Conservation (phyloP, 2,888 invertebrate genomes). For the Amphipyra berbera region DNA sequence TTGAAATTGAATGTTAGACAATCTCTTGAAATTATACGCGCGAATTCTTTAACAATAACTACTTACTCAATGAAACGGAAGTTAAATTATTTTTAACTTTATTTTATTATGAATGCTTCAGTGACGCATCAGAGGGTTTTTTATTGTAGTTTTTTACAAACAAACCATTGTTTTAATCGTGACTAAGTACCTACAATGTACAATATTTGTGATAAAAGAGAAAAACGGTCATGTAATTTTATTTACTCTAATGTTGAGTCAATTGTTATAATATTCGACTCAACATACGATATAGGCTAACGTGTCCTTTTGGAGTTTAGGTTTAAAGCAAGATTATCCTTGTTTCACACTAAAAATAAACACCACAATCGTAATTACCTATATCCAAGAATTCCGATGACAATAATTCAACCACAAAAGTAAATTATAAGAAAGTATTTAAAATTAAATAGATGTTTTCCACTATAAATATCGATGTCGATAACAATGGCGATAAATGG, state of each 20-base stretch:
- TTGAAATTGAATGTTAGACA: too few relatives aligned
- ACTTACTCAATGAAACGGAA: too few relatives aligned
- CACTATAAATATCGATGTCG: constrained; percentile 23
- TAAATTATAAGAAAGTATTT: too few relatives aligned
- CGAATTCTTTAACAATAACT: too few relatives aligned
- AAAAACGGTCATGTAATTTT: constrained; percentile 20
- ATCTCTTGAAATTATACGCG: too few relatives aligned
- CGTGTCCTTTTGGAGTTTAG: background rate
- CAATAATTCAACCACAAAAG: background rate
- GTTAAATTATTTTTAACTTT: background rate
- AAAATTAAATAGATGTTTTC: constrained; percentile 9
- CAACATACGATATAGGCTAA: constrained; percentile 1
- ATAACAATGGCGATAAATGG: constrained; percentile 51
- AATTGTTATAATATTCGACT: background rate
- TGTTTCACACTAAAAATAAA: too few relatives aligned
- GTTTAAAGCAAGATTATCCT: too few relatives aligned
- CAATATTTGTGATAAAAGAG: background rate
- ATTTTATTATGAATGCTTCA: constrained; percentile 10
- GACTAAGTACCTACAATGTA: constrained; percentile 11
- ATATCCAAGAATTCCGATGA: background rate
- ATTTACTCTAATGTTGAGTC: constrained; percentile 6
- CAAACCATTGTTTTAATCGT: constrained; percentile 28
- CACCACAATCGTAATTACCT: too few relatives aligned
- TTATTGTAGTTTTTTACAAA: background rate
- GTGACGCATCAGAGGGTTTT: background rate